Percentiles rank a stretch among this genome's conserved stretches.
phyloP scores from a whole-genome alignment of 2,888 invertebrate genomes.

The Cephus pygmeus region DNA sequence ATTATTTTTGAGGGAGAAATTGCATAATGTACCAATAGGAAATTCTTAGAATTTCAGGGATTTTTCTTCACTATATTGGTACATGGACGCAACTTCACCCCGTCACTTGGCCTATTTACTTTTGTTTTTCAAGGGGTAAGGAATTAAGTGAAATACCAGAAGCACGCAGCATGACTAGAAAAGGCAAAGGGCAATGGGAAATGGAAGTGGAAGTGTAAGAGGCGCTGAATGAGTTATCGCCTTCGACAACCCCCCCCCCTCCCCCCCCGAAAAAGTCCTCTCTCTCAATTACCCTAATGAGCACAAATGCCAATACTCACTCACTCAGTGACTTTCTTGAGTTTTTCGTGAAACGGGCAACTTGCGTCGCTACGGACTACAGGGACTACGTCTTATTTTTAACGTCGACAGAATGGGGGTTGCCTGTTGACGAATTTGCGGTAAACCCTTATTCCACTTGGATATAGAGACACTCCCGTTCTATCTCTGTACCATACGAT shows the following conservation, averaged over 20 bases:
- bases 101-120: constrained; percentile 40
- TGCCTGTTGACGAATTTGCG: constrained; percentile 53
- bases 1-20: no score
- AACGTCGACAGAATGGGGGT: constrained; percentile 35
- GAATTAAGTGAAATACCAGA: no score
- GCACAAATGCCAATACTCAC: constrained; percentile 36
- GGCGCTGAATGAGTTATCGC: constrained; percentile 51
- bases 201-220: not conserved
- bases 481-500: no score
- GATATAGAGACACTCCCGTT: no score
- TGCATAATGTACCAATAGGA: no score
- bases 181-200: no score
- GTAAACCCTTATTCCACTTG: constrained; percentile 8
- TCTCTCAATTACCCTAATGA: constrained; percentile 55
- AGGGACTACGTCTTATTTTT: constrained; percentile 50
- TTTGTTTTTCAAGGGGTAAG: constrained; percentile 20
- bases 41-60: no score
- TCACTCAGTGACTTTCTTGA: not conserved
- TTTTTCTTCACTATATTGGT: constrained; percentile 1
- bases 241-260: no score
- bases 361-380: constrained; percentile 9
- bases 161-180: no score
- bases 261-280: constrained; percentile 26
- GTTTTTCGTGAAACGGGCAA: no score
- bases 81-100: not conserved